Evolutionary conservation across 1,140 invertebrate genomes (phyloP), one percentile per base, ranked within the genome.

Genomic region (Drosophila chauvacae): DNA sequence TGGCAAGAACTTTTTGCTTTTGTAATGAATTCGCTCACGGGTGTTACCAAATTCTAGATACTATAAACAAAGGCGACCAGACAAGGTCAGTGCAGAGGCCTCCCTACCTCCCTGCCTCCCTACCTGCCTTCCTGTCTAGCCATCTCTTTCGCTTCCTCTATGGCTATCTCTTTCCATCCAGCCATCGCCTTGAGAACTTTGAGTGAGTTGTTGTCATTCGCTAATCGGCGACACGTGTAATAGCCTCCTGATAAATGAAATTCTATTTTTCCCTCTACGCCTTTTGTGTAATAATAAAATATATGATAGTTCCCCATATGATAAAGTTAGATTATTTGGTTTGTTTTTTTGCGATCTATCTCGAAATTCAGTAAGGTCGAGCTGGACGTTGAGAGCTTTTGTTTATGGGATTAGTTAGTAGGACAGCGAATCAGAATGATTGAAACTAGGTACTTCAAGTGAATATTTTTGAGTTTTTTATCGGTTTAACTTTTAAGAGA

Each of bases 211-310:
- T 30, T 68, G 48, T 60, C 66, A 70, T 64, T 79, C 70, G 73
- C 61, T 78, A 85, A 85, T 86, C 82, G 82, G 61, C 64, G 65
- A 86, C 82, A 86, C 78, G 82, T 86, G 82, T 85, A 82, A 79
- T 59, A 44, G 60, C 39, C 72, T 61, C 28, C 77, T 77, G 77
- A 84, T 76, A 84, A 83, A 70, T 61, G 33, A 23, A 48, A 59
- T 48, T 71, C 20, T 35, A 57, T 33, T 37, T 69, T 44, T 42
- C 53, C 20, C 11, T 20, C 44, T 45, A 45, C 18, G 28, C 20
- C 30, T 61, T 41, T 47, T 30, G 42, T 57, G 51, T 71, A 71
- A 58, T 41, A 69, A 41, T 57, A 26, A 28, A 14, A 20, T 63
- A 33, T 33, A 23, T 39, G 20, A 61, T 45, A 26, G 55, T 59